phyloP scores from a whole-genome alignment of 2,797 vertebrate genomes.

The Myripristis murdjan region DNA sequence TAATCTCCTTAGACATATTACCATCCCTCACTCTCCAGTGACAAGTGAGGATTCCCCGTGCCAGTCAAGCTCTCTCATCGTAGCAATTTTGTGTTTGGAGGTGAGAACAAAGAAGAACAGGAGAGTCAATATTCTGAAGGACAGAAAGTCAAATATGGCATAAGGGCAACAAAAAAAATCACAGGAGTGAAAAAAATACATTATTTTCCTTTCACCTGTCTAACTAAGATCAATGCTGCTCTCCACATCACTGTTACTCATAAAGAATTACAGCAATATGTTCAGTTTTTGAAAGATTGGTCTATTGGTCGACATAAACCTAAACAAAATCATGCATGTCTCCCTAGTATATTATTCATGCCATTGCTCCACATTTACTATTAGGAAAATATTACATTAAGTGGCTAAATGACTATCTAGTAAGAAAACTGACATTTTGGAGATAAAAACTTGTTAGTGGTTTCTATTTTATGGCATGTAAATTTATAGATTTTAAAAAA shows the following conservation, averaged over 20 bases:
- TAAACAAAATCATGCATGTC: constrained; percentile 31
- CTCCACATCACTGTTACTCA: not conserved
- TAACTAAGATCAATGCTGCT: constrained; percentile 31
- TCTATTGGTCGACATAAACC: constrained; percentile 31
- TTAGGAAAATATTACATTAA: constrained; percentile 22
- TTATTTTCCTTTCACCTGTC: constrained; percentile 36
- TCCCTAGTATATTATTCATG: constrained; percentile 31
- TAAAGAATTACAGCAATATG: constrained; percentile 6
- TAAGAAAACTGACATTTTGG: not conserved
- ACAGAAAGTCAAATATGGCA: constrained; percentile 32
- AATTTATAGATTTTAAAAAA: too few relatives aligned
- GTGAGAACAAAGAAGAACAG: constrained; percentile 40
- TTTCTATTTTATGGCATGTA: too few relatives aligned
- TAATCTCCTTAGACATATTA: constrained; percentile 57
- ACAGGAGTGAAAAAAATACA: constrained; percentile 1
- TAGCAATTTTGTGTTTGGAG: constrained; percentile 39
- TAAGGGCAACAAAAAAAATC: constrained; percentile 19
- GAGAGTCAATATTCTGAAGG: constrained; percentile 23
- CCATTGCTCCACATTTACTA: constrained; percentile 31
- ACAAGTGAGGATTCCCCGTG: constrained; percentile 41
- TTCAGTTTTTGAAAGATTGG: constrained; percentile 13
- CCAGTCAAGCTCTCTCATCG: constrained; percentile 30
- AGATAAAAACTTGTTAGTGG: not conserved
- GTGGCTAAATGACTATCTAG: not conserved
- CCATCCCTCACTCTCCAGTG: constrained; percentile 37